These are phyloP conservation scores for Whitmania pigra DNA, from an alignment of 1,140 invertebrate genomes.

Conservation along the genomic window DNA sequence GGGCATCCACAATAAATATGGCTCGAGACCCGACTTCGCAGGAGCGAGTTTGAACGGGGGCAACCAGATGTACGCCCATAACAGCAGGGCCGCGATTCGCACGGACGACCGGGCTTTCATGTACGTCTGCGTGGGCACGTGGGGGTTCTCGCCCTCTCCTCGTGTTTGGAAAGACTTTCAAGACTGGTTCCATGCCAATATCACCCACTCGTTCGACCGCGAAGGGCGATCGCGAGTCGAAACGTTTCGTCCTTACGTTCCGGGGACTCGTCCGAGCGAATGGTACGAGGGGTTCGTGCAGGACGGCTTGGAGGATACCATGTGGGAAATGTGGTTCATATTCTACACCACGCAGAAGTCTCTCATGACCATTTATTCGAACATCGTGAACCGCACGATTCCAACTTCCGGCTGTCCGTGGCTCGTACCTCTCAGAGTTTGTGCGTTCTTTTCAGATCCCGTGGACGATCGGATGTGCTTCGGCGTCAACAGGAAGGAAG, in stretches of 20 bases:
- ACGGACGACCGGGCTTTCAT: constrained; percentile 15
- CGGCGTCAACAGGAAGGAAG: neutral
- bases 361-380: constrained; percentile 20
- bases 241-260: constrained; percentile 8
- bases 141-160: constrained; percentile 20
- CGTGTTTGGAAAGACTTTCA: constrained; percentile 20
- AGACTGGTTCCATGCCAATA: constrained; percentile 10
- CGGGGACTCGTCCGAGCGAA: neutral
- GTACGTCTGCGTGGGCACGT: constrained; percentile 14
- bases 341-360: constrained; percentile 11
- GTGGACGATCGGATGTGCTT: neutral
- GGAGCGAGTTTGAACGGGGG: constrained; percentile 19
- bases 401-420: no score
- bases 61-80: constrained; percentile 1
- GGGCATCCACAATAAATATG: constrained; percentile 22
- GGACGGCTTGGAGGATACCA: constrained; percentile 15
- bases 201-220: no score
- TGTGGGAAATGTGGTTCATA: constrained; percentile 26
- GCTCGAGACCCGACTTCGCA: constrained; percentile 8
- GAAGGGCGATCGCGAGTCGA: neutral
- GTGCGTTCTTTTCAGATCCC: neutral
- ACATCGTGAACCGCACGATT: constrained; percentile 5
- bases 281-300: constrained; percentile 20
- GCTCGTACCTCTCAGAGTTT: no score
- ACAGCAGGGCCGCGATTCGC: neutral